Conservation (phyloP, 2,888 invertebrate genomes). For the Thalpophila matura region DNA sequence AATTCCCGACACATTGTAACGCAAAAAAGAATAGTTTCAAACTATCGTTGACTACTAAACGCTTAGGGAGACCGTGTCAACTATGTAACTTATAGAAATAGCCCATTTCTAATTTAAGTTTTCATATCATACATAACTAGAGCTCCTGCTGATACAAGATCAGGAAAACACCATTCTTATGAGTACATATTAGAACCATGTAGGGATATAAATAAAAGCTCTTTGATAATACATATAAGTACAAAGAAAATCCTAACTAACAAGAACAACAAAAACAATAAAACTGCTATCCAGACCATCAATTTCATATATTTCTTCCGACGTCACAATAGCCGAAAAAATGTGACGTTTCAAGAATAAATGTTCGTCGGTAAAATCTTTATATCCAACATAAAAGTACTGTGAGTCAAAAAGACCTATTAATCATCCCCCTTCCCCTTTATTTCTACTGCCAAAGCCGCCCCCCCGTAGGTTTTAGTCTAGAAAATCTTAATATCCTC, state of each 20-base stretch:
- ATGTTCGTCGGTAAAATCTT: constrained; percentile 42
- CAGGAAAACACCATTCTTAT: no score
- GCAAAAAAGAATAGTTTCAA: no score
- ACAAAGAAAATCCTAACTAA: neutral
- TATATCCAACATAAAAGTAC: constrained; percentile 39
- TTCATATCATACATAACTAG: no score
- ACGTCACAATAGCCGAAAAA: constrained; percentile 34
- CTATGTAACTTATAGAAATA: no score
- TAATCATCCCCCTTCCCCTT: constrained; percentile 38
- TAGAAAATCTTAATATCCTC: constrained; percentile 42
- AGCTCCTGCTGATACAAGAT: no score
- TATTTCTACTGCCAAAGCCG: neutral
- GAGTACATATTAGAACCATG: neutral
- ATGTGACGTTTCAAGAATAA: constrained; percentile 34
- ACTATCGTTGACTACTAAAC: no score
- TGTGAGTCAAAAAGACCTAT: constrained; percentile 43
- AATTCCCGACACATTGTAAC: no score
- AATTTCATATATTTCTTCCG: constrained; percentile 26
- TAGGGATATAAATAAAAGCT: neutral
- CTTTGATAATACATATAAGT: neutral
- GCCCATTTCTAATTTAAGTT: no score
- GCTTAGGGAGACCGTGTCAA: no score
- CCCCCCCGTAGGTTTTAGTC: constrained; percentile 7
- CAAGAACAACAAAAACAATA: constrained; percentile 17
- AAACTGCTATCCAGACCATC: constrained; percentile 1